Evolutionary conservation across 2,113 vertebrate genomes (phyloP).

Genomic region (Lamprologus sp.): DNA sequence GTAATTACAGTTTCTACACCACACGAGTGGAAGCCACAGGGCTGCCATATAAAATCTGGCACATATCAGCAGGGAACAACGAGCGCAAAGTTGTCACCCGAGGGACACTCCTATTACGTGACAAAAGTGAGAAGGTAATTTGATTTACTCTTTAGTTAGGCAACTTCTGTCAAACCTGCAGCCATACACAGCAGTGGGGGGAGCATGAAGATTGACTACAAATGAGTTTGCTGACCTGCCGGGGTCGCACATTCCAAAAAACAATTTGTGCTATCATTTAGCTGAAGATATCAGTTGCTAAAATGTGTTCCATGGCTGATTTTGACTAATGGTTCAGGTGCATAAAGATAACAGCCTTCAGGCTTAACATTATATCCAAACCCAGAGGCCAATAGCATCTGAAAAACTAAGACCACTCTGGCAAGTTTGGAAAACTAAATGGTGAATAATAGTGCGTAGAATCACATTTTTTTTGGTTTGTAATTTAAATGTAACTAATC

Average conservation of each 20-base stretch:
- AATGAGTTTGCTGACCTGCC: slow-evolving; percentile 75
- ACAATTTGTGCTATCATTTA: slow-evolving; percentile 54
- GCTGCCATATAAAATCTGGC: slow-evolving; percentile 55
- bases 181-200: slow-evolving; percentile 57
- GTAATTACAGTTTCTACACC: slow-evolving; percentile 49
- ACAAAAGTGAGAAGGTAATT: slow-evolving; percentile 72
- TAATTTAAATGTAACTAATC: neutral
- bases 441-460: neutral
- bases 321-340: slow-evolving; percentile 37
- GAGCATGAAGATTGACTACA: slow-evolving; percentile 69
- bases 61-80: slow-evolving; percentile 62
- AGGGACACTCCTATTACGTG: slow-evolving; percentile 65
- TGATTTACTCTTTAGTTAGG: slow-evolving; percentile 78
- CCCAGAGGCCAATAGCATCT: neutral
- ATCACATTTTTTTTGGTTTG: neutral
- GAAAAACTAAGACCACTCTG: neutral
- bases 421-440: neutral
- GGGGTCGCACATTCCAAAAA: slow-evolving; percentile 60
- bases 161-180: slow-evolving; percentile 70
- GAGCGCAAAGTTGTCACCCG: slow-evolving; percentile 60
- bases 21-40: slow-evolving; percentile 21
- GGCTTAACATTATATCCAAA: neutral
- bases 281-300: slow-evolving; percentile 6
- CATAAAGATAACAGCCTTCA: slow-evolving; percentile 3
- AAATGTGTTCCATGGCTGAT: slow-evolving; percentile 40